phyloP scores from a whole-genome alignment of 2,888 invertebrate genomes.

The Dioctria linearis region DNA sequence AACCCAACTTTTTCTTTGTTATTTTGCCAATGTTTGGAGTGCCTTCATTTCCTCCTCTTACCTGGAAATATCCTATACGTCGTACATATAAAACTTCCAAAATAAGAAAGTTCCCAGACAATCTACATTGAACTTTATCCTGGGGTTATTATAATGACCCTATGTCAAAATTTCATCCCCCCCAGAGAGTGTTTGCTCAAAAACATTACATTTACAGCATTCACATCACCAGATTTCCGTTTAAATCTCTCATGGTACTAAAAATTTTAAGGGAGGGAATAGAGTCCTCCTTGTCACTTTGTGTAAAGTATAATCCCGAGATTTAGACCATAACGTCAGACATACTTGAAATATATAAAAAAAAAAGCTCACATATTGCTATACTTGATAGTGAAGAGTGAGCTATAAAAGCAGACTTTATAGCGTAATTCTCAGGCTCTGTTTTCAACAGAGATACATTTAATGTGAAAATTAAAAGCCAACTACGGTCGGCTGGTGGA shows the following conservation, averaged over 20 bases:
- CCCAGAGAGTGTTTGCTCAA: not conserved
- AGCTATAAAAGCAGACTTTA: slow-evolving; percentile 14
- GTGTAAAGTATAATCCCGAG: slow-evolving; percentile 11
- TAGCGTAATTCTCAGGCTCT: not conserved
- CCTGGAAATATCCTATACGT: too few relatives aligned
- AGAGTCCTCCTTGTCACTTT: not conserved
- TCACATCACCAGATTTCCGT: not conserved
- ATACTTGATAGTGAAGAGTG: not conserved
- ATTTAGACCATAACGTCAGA: too few relatives aligned
- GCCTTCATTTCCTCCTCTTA: too few relatives aligned
- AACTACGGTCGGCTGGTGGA: not conserved
- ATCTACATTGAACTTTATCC: too few relatives aligned
- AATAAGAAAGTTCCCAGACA: too few relatives aligned
- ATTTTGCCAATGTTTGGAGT: too few relatives aligned
- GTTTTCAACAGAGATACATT: not conserved
- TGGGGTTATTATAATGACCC: not conserved
- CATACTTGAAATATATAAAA: slow-evolving; percentile 15
- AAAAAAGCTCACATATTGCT: slow-evolving; percentile 15
- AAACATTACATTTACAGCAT: not conserved
- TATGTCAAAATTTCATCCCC: not conserved
- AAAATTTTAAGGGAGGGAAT: not conserved
- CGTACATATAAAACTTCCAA: too few relatives aligned
- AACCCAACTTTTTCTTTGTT: too few relatives aligned
- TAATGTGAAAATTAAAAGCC: not conserved
- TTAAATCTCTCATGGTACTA: not conserved